Evolutionary conservation across 2,797 vertebrate species (phyloP).

Genomic region (Coluber constrictor): DNA sequence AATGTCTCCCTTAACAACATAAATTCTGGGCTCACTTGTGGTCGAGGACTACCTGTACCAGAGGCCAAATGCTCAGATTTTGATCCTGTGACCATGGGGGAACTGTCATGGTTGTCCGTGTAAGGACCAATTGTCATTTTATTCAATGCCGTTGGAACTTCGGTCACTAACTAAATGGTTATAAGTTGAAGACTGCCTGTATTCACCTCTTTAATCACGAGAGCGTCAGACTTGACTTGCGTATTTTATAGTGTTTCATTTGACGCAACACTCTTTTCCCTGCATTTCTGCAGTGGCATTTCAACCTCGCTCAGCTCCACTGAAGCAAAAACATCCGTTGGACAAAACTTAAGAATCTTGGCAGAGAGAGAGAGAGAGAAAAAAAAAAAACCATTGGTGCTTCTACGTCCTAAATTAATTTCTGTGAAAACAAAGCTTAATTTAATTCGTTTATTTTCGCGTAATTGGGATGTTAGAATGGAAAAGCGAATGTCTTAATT

Average conservation of each 20-base stretch:
- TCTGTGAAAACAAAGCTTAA: background rate
- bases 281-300: background rate
- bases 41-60: no score
- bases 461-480: background rate
- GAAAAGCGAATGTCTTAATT: background rate
- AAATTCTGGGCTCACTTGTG: no score
- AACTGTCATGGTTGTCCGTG: no score
- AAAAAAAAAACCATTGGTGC: background rate
- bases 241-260: background rate
- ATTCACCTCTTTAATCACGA: background rate
- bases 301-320: background rate
- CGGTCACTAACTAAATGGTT: no score
- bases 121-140: no score
- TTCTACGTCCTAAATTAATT: background rate
- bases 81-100: no score
- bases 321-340: background rate
- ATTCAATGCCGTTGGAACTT: no score
- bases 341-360: background rate
- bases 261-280: background rate
- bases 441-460: background rate
- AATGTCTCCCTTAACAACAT: no score
- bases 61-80: no score
- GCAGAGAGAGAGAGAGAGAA: background rate
- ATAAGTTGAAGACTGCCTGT: background rate
- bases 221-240: background rate